Base-by-base conservation (phyloP, 2,888 invertebrate species). In the Asteroscopus sphinx region DNA sequence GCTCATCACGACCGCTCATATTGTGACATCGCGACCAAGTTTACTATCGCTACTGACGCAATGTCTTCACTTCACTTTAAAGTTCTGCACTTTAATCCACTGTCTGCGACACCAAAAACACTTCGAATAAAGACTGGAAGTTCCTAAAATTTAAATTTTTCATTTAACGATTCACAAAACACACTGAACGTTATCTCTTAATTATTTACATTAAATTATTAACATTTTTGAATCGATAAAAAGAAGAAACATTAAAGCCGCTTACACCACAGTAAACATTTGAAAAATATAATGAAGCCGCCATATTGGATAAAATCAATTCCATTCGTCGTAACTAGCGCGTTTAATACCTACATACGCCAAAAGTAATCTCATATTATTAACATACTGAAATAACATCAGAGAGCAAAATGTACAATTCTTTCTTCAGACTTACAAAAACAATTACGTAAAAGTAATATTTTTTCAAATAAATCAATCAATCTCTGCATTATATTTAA, bases 1-100 rank as follows among this genome's bases (percentile, higher is more conserved):
- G 66, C 82, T 93, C 92, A 93, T 93, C 90, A 85, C 85, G 87
- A 76, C 79, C 86, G 86, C 84, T 91, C 93, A 93, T 93, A 73
- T 74, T 91, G 88, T 82, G 86, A 86, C 93, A 92, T 92, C 76
- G 84, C 89, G 90, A 79, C 64, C 73, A 65, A 80, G 61, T 68
- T 59, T 49, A 62, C 67, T 62, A 70, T 59, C 51, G 63, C 67
- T 62, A 70, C 68, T 56, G 54, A 55, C 64, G 60, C 68, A 62
- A 59, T 76, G 68, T 76, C 68, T 71, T 60, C 56, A 67, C 41
- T 57, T 68, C 69, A 68, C n/a, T n/a, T n/a, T n/a, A 66, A 70
- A 56, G 68, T 51, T 64, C 71, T 72, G 41, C 71, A 79, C 74
- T 73, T 46, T 65, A 52, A 66, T 59, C 47, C 65, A 76, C 71